Conservation (phyloP, 2,888 invertebrate genomes). For the Aquatica leii region DNA sequence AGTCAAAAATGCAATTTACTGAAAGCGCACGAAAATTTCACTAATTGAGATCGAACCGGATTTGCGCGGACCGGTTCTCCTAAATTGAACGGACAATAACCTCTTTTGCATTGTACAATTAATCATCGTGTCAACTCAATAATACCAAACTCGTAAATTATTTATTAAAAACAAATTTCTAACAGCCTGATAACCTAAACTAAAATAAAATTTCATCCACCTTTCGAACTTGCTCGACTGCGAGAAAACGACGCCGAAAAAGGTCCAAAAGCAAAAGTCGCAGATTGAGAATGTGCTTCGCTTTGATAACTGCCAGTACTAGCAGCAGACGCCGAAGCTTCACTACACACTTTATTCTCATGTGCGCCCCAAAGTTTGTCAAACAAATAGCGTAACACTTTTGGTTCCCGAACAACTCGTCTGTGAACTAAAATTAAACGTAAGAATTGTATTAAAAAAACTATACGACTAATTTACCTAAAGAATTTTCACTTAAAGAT, state of each 20-base stretch:
- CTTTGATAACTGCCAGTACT: conserved; percentile 2
- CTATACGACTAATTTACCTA: too few relatives aligned
- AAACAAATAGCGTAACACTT: too few relatives aligned
- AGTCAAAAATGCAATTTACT: conserved; percentile 20
- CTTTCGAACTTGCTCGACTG: background rate
- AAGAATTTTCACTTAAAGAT: too few relatives aligned
- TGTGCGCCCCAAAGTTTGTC: background rate
- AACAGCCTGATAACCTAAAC: too few relatives aligned
- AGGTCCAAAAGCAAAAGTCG: conserved; percentile 15
- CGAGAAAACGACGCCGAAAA: conserved; percentile 10
- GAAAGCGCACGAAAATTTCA: conserved; percentile 20
- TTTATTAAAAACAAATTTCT: too few relatives aligned
- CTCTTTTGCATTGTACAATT: conserved; percentile 9
- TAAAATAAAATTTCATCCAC: background rate
- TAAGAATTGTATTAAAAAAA: too few relatives aligned
- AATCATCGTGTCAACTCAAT: background rate
- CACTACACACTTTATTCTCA: background rate
- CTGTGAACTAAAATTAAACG: too few relatives aligned
- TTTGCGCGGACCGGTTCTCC: conserved; percentile 26
- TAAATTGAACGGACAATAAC: conserved; percentile 18
- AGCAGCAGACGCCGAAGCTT: conserved; percentile 9
- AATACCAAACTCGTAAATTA: background rate
- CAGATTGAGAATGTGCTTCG: conserved; percentile 6
- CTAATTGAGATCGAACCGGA: conserved; percentile 22
- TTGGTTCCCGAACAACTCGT: too few relatives aligned